Base-by-base conservation (phyloP, 2,113 vertebrate genomes). In the Prunella fulvescens region DNA sequence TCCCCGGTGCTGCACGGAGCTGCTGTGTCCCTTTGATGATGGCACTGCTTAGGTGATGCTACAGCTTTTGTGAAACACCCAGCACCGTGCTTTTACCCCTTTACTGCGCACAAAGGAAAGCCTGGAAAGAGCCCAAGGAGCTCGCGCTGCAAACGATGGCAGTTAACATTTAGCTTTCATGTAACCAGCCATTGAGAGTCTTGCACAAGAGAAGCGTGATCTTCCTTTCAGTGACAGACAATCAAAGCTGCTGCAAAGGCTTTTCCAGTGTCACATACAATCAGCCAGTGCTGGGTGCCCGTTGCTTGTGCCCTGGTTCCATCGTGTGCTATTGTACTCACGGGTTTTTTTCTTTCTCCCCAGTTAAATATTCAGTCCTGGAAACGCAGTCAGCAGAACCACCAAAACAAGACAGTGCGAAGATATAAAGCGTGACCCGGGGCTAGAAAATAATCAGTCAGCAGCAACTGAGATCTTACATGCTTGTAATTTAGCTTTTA, bases 351-450 rank as follows among this genome's bases (percentile, higher is more conserved):
- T 29, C 29, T 92, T 54, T 88, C 56, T 89, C 53, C 51, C 18
- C 65, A 98, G 99, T 98, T 80, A 98, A 98, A 88, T 98, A 98
- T 88, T 98, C 98, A 19, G 98, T 98, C 7, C 98, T 98, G 89
- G 97, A 98, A 86, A 96, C 97, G 0, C 96, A 99, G 86, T 97
- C 97, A 6, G 97, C 98, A 28, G 98, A 99, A 93, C 98, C 98
- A 2, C 98, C 98, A 2, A 96, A 94, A 93, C 91, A 98, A 94
- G 85, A 97, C 45, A 12, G 84, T 33, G 93, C 19, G 7, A 97
- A 97, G 90, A 92, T 98, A 66, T 98, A 95, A 97, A 91, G 61
- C 1, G 2, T 22, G 37, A 84, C 79, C 66, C 8, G n/a, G 76
- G 60, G 71, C 85, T 92, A 61, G 76, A 77, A 81, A 61, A 79